Base-by-base conservation (phyloP, 2,888 invertebrate genomes). In the Odontocerum albicorne region DNA sequence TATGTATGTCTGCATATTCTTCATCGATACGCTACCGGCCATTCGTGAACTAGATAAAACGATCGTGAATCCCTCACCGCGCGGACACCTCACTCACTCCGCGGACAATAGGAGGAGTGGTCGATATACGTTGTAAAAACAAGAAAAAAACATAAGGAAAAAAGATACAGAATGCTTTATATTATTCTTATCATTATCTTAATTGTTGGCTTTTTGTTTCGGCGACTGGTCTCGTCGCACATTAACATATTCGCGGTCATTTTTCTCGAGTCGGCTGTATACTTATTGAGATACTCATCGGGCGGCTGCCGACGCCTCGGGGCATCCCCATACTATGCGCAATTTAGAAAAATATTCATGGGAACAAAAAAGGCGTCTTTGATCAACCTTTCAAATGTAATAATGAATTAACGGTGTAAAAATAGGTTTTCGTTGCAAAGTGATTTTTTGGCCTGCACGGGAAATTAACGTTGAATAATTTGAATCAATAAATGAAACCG, bases 181-280 rank as follows among this genome's bases (percentile, higher is more conserved):
- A 55, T 55, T 55, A 50, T 55, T 59, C 55, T 59, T 59, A 59
- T 59, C 56, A 59, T 53, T 53, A 56, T 59, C 53, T 56, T 59
- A 56, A 59, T 59, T 59, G 53, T 56, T 56, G 52, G 56, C 56
- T 56, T 56, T 59, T 59, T 56, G 59, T 59, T 56, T 53, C 43
- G 56, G 56, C 59, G 55, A 39, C 42, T 44, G 39, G 49, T 55
- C 55, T 42, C 49, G 32, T 49, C 50, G 44, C 49, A 55, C 49
- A 59, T 59, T 59, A 59, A 59, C 59, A 59, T 59, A 59, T 59
- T 53, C 52, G 59, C 59, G 52, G 49, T 54, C 56, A 56, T 59
- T 59, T 59, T 53, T 59, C 59, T 59, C 46, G 49, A 31, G 35
- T 31, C 32, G 16, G 56, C 49, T 40, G 53, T 59, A 59, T 56